Evolutionary conservation across 1,140 invertebrate species (phyloP).

Genomic region (Macrotrachela quadricornifera): DNA sequence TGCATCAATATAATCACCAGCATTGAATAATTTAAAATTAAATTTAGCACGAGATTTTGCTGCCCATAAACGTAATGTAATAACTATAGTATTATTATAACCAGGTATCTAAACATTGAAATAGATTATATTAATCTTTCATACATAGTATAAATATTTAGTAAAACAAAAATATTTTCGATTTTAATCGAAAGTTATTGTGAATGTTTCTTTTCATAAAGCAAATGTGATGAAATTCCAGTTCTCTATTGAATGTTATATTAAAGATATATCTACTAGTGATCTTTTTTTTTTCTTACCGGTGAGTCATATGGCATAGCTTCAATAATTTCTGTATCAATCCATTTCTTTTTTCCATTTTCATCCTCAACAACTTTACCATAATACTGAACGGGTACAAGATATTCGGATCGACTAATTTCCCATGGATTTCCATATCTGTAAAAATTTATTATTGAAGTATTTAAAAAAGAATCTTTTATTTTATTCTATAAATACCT

Average conservation of each 20-base stretch:
- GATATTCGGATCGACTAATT: constrained; percentile 18
- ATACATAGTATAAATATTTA: too few relatives aligned
- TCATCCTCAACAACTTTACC: constrained; percentile 4
- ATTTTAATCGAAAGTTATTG: too few relatives aligned
- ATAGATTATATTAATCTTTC: too few relatives aligned
- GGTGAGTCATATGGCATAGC: not conserved
- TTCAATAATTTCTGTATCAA: not conserved
- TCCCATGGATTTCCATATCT: constrained; percentile 26
- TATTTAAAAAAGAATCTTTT: too few relatives aligned
- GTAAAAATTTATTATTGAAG: too few relatives aligned
- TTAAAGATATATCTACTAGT: too few relatives aligned
- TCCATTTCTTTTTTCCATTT: not conserved
- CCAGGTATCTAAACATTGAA: too few relatives aligned
- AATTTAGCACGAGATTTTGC: not conserved
- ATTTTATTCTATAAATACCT: not conserved
- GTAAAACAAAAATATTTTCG: too few relatives aligned
- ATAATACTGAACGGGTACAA: constrained; percentile 19
- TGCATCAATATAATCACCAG: not conserved
- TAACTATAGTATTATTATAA: not conserved
- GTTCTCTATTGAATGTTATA: too few relatives aligned
- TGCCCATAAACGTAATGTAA: not conserved
- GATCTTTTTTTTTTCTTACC: too few relatives aligned
- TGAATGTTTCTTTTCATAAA: too few relatives aligned
- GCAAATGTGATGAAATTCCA: too few relatives aligned
- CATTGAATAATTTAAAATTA: not conserved